A percentile compares a stretch with the other conserved stretches of the same genome.
Evolutionary conservation across 1,140 invertebrate genomes (phyloP).

Genomic region (Zaprionus camerounensis): DNA sequence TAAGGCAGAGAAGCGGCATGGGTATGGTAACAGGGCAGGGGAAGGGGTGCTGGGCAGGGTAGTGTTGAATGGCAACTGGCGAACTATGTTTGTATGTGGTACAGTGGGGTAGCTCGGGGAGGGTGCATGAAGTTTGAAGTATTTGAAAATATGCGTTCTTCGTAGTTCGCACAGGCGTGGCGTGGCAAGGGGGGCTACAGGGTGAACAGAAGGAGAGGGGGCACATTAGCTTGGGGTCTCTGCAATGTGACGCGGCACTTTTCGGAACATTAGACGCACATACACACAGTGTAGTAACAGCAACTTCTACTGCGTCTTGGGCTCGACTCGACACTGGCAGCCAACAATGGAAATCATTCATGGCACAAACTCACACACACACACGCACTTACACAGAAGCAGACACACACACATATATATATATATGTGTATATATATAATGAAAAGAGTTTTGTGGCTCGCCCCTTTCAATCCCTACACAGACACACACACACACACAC

Average conservation of each 20-base stretch:
- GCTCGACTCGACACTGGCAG: constrained; percentile 28
- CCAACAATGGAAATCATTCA: constrained; percentile 79
- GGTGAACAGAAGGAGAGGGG: background rate
- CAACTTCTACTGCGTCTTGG: constrained; percentile 70
- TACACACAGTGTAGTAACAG: constrained; percentile 39
- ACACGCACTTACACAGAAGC: too few relatives aligned
- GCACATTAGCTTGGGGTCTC: constrained; percentile 11
- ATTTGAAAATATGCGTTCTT: constrained; percentile 6
- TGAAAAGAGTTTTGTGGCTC: constrained; percentile 54
- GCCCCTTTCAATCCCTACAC: constrained; percentile 21
- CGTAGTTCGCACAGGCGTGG: background rate
- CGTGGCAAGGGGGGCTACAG: background rate
- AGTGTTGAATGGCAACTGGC: background rate
- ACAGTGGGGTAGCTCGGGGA: background rate
- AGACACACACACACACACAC: constrained; percentile 3
- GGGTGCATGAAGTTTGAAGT: background rate
- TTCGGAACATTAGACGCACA: constrained; percentile 63
- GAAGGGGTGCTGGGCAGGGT: background rate
- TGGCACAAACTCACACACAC: constrained; percentile 39
- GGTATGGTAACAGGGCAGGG: background rate
- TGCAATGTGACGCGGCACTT: constrained; percentile 56
- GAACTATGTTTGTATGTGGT: background rate
- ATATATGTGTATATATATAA: background rate
- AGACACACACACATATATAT: background rate
- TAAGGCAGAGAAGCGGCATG: too few relatives aligned